These are phyloP conservation scores for Chironomus riparius DNA, from an alignment of 2,888 invertebrate species.

Conservation along the genomic window DNA sequence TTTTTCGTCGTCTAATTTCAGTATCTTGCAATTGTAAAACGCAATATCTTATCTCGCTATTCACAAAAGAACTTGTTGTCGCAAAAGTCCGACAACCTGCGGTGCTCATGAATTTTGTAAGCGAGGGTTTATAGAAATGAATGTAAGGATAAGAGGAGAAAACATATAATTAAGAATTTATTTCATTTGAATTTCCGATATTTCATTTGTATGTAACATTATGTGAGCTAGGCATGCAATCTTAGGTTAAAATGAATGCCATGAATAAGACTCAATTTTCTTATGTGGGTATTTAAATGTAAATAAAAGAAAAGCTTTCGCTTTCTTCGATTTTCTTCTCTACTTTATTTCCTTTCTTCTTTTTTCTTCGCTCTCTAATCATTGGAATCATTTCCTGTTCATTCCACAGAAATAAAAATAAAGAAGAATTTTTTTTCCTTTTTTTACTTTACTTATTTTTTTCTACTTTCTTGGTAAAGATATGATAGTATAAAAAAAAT, in stretches of 20 bases:
- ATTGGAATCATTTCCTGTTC: constrained; percentile 21
- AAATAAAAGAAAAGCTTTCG: not conserved
- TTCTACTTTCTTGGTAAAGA: not conserved
- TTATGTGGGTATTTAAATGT: not conserved
- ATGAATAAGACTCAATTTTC: not conserved
- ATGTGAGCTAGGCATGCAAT: constrained; percentile 16
- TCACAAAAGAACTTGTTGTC: constrained; percentile 6
- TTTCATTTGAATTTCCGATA: constrained; percentile 24
- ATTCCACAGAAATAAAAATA: not conserved
- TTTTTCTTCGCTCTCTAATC: constrained; percentile 1
- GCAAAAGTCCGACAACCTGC: not conserved
- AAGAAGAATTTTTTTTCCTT: not conserved
- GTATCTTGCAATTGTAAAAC: not conserved
- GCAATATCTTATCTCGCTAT: not conserved
- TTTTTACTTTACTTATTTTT: not conserved
- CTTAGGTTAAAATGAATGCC: not conserved
- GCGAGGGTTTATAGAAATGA: no score
- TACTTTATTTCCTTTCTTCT: constrained; percentile 5
- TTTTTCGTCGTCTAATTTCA: not conserved
- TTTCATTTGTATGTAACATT: constrained; percentile 2
- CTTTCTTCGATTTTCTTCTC: constrained; percentile 4
- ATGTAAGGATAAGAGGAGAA: not conserved
- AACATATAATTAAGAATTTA: constrained; percentile 21
- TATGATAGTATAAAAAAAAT: constrained; percentile 3
- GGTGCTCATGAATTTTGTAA: not conserved